These are phyloP conservation scores for Drosophila nr. perissopoda DNA, from an alignment of 2,888 invertebrate genomes.

Conservation along the genomic window DNA sequence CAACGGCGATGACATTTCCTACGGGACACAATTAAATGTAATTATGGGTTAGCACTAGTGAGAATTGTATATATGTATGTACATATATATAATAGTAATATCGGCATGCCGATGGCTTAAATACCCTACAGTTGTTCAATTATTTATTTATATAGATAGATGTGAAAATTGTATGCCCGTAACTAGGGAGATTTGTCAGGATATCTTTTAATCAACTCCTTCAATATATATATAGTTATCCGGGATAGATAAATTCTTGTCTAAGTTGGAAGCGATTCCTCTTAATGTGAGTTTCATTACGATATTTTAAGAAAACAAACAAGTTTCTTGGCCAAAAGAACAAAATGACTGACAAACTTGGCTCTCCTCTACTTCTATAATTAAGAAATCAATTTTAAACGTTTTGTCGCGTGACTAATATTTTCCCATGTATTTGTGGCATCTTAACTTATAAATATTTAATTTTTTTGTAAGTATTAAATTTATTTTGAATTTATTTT, in stretches of 20 bases:
- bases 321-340: not conserved
- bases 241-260: accelerated
- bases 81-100: no score
- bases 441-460: not conserved
- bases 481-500: not conserved
- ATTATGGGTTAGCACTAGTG: not conserved
- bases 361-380: not conserved
- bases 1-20: conserved; percentile 85
- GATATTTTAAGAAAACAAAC: not conserved
- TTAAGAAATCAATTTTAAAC: not conserved
- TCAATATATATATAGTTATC: not conserved
- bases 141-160: not conserved
- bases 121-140: not conserved
- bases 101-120: not conserved
- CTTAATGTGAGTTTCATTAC: not conserved
- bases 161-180: not conserved
- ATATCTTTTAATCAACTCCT: not conserved
- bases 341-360: not conserved
- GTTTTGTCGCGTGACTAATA: not conserved
- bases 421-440: not conserved
- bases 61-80: not conserved
- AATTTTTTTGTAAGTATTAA: not conserved
- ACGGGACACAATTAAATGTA: conserved; percentile 12
- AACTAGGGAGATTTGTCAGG: not conserved
- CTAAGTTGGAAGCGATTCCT: not conserved